phyloP scores from a whole-genome alignment of 2,113 vertebrate species.

The Protomyctophum bolini region DNA sequence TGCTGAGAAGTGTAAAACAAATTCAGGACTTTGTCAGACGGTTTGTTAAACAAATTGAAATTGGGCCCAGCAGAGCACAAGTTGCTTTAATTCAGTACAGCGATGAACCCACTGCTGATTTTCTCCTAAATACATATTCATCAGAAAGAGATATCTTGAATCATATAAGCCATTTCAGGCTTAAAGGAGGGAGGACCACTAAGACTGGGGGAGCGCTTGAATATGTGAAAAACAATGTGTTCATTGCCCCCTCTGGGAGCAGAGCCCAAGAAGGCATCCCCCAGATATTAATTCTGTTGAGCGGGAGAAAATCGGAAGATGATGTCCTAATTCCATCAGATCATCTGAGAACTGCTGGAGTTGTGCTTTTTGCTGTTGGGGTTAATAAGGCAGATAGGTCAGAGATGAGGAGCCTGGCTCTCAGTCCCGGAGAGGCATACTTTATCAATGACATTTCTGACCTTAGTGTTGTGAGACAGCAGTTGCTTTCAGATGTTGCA shows the following conservation, averaged over 20 bases:
- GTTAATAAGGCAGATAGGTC: slow-evolving; percentile 50
- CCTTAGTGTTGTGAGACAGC: slow-evolving; percentile 53
- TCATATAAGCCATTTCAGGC: slow-evolving; percentile 57
- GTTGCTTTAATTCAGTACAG: slow-evolving; percentile 74
- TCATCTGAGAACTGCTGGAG: slow-evolving; percentile 56
- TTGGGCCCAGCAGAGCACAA: slow-evolving; percentile 63
- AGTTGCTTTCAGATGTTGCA: slow-evolving; percentile 55
- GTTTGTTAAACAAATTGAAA: slow-evolving; percentile 66
- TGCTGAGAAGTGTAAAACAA: slow-evolving; percentile 47
- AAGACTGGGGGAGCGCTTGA: slow-evolving; percentile 69
- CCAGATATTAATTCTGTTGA: slow-evolving; percentile 73
- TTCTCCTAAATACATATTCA: slow-evolving; percentile 67
- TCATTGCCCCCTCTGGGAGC: slow-evolving; percentile 69
- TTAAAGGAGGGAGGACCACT: slow-evolving; percentile 62
- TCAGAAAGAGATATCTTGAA: slow-evolving; percentile 45
- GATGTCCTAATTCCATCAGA: slow-evolving; percentile 46
- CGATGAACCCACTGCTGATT: slow-evolving; percentile 50
- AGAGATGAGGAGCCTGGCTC: slow-evolving; percentile 60
- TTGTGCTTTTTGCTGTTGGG: slow-evolving; percentile 63
- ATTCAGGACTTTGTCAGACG: slow-evolving; percentile 68
- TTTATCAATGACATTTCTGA: slow-evolving; percentile 60
- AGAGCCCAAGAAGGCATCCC: slow-evolving; percentile 63
- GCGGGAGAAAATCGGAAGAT: slow-evolving; percentile 68
- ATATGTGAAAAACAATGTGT: slow-evolving; percentile 63
- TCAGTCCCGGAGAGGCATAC: slow-evolving; percentile 43